A percentile compares a stretch with the other conserved stretches of the same genome.
Conservation (phyloP, 2,797 vertebrate species). For the Myripristis murdjan region DNA sequence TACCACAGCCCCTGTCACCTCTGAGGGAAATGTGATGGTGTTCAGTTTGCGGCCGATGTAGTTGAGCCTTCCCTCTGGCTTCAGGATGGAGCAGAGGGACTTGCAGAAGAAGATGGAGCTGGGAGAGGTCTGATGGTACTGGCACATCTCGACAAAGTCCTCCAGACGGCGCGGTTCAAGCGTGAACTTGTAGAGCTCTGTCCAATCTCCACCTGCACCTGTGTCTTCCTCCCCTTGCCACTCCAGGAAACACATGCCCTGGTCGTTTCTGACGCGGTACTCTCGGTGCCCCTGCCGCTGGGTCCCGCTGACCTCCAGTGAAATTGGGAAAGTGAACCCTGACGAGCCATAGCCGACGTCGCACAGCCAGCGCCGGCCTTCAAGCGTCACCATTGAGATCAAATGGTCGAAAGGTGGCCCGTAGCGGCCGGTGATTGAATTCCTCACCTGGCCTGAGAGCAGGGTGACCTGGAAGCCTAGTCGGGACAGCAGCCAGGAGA, state of each 20-base stretch:
- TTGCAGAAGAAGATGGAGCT: conserved; percentile 85
- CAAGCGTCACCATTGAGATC: conserved; percentile 75
- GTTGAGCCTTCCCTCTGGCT: conserved; percentile 73
- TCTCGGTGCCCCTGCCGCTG: conserved; percentile 78
- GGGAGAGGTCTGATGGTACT: conserved; percentile 85
- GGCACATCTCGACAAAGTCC: conserved; percentile 83
- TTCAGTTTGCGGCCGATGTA: conserved; percentile 81
- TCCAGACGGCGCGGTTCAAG: conserved; percentile 69
- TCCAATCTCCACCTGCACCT: conserved; percentile 61
- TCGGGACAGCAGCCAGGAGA: conserved; percentile 82
- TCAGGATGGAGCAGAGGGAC: conserved; percentile 81
- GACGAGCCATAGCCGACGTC: conserved; percentile 81
- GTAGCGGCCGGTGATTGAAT: conserved; percentile 47
- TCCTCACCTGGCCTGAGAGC: conserved; percentile 80
- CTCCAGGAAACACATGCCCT: conserved; percentile 71
- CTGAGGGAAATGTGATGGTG: conserved; percentile 54
- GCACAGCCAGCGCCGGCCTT: conserved; percentile 80
- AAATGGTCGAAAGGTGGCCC: conserved; percentile 86
- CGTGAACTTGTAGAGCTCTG: conserved; percentile 83
- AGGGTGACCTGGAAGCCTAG: conserved; percentile 80
- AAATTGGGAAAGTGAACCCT: conserved; percentile 78
- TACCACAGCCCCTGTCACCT: conserved; percentile 22
- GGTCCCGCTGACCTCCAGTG: conserved; percentile 71
- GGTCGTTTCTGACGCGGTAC: conserved; percentile 70
- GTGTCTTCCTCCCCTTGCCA: conserved; percentile 58